A percentile compares a stretch with the other conserved stretches of the same genome.
phyloP scores from a whole-genome alignment of 2,113 vertebrate genomes.

The Pygoscelis adeliae region DNA sequence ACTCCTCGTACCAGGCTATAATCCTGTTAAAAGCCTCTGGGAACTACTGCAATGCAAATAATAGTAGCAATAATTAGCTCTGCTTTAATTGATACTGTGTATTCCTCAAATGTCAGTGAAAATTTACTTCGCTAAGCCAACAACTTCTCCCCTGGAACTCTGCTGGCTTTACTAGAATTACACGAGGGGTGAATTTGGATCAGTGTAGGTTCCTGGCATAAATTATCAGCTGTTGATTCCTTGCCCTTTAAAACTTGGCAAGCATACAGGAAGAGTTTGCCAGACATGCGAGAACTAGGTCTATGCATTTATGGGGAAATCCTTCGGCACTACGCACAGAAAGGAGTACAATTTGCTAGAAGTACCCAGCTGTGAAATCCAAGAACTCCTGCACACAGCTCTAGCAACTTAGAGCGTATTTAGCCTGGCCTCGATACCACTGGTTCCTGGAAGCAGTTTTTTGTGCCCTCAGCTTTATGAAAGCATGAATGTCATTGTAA shows the following conservation, averaged over 20 bases:
- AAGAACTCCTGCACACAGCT: constrained; percentile 4
- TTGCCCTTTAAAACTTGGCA: constrained; percentile 66
- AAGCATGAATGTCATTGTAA: background rate
- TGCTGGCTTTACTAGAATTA: constrained; percentile 58
- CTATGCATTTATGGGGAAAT: constrained; percentile 53
- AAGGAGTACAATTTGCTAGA: constrained; percentile 52
- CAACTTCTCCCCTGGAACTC: constrained; percentile 52
- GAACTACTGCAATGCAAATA: constrained; percentile 61
- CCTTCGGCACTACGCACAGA: background rate
- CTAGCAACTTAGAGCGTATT: background rate
- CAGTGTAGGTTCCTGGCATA: constrained; percentile 53
- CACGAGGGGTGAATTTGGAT: constrained; percentile 57
- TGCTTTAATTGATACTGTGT: constrained; percentile 67
- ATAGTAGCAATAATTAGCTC: constrained; percentile 68
- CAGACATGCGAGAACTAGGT: constrained; percentile 34
- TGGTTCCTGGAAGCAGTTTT: background rate
- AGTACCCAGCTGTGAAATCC: constrained; percentile 60
- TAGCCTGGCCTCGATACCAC: background rate
- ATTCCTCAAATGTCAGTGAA: constrained; percentile 63
- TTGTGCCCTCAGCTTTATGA: background rate
- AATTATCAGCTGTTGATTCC: constrained; percentile 59
- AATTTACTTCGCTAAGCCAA: constrained; percentile 64
- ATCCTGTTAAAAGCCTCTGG: constrained; percentile 38
- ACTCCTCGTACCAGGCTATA: constrained; percentile 5
- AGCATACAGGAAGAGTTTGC: constrained; percentile 52